These are phyloP conservation scores for Plectropomus leopardus DNA, from an alignment of 2,113 vertebrate species.

Conservation along the genomic window DNA sequence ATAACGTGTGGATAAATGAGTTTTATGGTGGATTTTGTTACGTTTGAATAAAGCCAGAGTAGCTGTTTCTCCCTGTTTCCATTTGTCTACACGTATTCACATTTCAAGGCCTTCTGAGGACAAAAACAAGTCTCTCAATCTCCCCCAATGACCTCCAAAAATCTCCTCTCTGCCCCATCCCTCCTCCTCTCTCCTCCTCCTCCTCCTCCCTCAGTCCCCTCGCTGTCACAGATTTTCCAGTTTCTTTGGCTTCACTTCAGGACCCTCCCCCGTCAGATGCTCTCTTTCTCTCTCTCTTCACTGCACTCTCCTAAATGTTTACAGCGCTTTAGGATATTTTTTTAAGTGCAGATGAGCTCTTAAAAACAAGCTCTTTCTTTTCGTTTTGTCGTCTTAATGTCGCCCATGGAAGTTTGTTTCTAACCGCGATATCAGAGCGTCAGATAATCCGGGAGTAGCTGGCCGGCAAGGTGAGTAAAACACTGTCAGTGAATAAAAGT, in stretches of 20 bases:
- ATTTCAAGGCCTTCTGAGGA: not conserved
- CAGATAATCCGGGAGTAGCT: not conserved
- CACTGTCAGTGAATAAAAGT: not conserved
- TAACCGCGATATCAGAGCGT: not conserved
- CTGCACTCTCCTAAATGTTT: conserved; percentile 46
- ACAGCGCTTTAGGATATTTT: conserved; percentile 12
- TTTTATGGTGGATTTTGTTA: too few species aligned
- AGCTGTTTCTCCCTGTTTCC: not conserved
- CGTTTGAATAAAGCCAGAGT: too few species aligned
- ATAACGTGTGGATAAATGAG: too few species aligned
- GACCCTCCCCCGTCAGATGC: conserved; percentile 70
- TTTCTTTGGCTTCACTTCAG: conserved; percentile 41
- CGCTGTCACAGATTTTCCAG: conserved; percentile 69
- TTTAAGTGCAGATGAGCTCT: not conserved
- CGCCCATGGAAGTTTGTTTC: conserved; percentile 19
- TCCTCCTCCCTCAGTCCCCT: conserved; percentile 46
- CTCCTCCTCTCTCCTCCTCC: not conserved
- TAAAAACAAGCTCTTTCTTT: not conserved
- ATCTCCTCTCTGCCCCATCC: conserved; percentile 12
- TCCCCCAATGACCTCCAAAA: conserved; percentile 8
- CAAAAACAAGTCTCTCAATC: conserved; percentile 33
- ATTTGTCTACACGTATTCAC: not conserved
- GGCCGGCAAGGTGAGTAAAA: conserved; percentile 63
- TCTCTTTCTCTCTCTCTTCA: not conserved
- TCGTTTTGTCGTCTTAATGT: not conserved